Evolutionary conservation across 2,888 invertebrate species (phyloP).

Genomic region (Drosophila longiperda): DNA sequence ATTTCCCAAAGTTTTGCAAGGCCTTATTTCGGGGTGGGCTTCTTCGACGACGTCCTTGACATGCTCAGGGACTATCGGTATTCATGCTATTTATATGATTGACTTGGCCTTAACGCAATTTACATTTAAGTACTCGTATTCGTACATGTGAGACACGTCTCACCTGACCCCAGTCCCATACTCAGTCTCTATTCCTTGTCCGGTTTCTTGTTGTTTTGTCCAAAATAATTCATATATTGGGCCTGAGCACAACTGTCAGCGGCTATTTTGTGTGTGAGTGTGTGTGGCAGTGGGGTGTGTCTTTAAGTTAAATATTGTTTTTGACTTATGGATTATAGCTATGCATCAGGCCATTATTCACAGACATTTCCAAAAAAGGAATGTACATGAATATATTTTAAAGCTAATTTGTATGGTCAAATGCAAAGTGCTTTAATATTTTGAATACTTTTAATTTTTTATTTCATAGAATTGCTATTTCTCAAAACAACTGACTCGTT

Average conservation of each 20-base stretch:
- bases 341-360: neutral
- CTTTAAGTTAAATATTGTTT: constrained; percentile 45
- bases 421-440: neutral
- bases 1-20: constrained; percentile 35
- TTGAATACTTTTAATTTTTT: neutral
- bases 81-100: constrained; percentile 58
- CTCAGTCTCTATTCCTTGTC: neutral
- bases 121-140: constrained; percentile 33
- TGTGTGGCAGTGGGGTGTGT: constrained; percentile 36
- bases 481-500: constrained; percentile 48
- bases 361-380: constrained; percentile 9
- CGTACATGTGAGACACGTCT: constrained; percentile 14
- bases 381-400: neutral
- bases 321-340: constrained; percentile 49
- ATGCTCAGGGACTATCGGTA: constrained; percentile 45
- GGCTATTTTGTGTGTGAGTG: constrained; percentile 2
- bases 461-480: neutral
- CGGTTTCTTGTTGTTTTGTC: neutral
- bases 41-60: constrained; percentile 34
- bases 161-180: neutral
- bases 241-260: constrained; percentile 44
- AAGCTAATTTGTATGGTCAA: neutral
- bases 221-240: constrained; percentile 11
- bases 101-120: constrained; percentile 46
- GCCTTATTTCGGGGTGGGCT: constrained; percentile 2